Evolutionary conservation across 2,888 invertebrate species (phyloP).

Genomic region (Andrena haemorrhoa): DNA sequence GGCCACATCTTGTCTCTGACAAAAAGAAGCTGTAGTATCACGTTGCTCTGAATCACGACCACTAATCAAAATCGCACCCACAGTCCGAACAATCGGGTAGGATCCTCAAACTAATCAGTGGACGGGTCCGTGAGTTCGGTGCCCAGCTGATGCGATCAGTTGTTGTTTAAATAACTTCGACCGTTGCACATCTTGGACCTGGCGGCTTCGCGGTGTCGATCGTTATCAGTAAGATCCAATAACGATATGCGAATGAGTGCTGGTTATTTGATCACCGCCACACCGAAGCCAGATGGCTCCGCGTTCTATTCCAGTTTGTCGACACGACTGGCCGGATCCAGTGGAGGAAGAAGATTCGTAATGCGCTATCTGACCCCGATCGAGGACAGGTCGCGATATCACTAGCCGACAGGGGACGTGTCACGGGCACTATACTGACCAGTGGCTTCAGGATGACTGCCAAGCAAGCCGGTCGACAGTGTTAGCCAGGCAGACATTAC

Average conservation of each 20-base stretch:
- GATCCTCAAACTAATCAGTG: neutral
- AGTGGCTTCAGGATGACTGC: slow-evolving; percentile 35
- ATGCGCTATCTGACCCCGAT: slow-evolving; percentile 47
- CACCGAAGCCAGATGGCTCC: neutral
- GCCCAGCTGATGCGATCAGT: neutral
- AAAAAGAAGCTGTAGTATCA: neutral
- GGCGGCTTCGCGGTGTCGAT: neutral
- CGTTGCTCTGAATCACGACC: too few species aligned
- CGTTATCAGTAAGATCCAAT: neutral
- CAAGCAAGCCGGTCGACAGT: neutral
- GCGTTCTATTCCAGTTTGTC: slow-evolving; percentile 30
- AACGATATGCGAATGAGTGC: slow-evolving; percentile 8
- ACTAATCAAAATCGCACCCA: neutral
- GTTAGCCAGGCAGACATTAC: slow-evolving; percentile 13
- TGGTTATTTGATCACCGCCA: neutral
- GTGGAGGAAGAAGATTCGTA: slow-evolving; percentile 28
- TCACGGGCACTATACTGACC: slow-evolving; percentile 48
- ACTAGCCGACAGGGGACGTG: slow-evolving; percentile 45
- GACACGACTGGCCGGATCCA: slow-evolving; percentile 24
- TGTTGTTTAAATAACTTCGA: slow-evolving; percentile 1
- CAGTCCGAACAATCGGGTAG: neutral
- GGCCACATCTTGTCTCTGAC: slow-evolving; percentile 39
- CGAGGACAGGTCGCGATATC: slow-evolving; percentile 51
- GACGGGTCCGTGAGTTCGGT: neutral
- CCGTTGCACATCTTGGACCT: too few species aligned